These are phyloP conservation scores for Agriopis marginaria DNA, from an alignment of 2,888 invertebrate species.

Conservation along the genomic window DNA sequence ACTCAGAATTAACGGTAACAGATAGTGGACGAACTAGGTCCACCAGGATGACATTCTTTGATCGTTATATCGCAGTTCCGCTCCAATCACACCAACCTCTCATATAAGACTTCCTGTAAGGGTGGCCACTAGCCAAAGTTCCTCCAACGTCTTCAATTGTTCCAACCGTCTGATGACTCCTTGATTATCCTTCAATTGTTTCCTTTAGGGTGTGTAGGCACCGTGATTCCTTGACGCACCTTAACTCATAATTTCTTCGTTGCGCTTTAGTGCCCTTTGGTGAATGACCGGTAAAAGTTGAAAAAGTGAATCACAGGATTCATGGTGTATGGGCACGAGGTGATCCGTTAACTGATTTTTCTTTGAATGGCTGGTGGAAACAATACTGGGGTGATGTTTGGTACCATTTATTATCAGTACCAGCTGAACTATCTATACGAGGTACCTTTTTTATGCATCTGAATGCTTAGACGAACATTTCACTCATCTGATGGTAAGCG, in stretches of 20 bases:
- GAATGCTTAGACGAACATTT: no score
- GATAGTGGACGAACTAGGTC: no score
- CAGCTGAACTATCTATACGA: no score
- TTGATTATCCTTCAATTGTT: conserved; percentile 64
- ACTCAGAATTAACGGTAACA: no score
- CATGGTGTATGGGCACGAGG: conserved; percentile 75
- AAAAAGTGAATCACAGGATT: conserved; percentile 83
- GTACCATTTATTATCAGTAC: neutral
- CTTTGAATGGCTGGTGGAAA: conserved; percentile 38
- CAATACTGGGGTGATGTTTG: conserved; percentile 1
- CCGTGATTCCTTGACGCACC: conserved; percentile 82
- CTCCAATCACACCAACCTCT: conserved; percentile 52
- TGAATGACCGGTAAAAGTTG: conserved; percentile 81
- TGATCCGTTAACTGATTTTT: conserved; percentile 68
- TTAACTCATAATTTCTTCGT: conserved; percentile 79
- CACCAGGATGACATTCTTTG: no score
- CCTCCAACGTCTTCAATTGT: conserved; percentile 67
- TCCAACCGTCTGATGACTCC: conserved; percentile 60
- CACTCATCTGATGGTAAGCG: no score
- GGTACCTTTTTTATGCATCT: no score
- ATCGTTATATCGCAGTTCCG: conserved; percentile 45
- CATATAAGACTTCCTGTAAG: conserved; percentile 72
- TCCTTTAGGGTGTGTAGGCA: conserved; percentile 77
- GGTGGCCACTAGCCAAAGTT: conserved; percentile 71
- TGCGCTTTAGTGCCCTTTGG: conserved; percentile 75